A percentile compares a stretch with the other conserved stretches of the same genome.
phyloP scores from a whole-genome alignment of 2,797 vertebrate species.

The Florisuga fusca region DNA sequence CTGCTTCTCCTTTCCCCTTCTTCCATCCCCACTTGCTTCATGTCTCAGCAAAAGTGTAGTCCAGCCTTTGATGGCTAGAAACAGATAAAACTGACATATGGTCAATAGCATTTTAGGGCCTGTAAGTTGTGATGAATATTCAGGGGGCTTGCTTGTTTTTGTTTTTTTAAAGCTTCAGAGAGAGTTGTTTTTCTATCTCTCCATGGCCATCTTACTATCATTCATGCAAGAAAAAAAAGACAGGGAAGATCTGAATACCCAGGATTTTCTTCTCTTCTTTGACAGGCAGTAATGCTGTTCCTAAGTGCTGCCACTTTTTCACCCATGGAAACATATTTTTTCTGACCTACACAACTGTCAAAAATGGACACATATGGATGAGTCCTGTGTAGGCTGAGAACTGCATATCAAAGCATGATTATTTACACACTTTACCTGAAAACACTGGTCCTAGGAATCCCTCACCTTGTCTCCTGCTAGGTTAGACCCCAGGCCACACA shows the following conservation, averaged over 20 bases:
- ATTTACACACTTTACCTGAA: slow-evolving; percentile 3
- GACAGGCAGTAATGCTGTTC: slow-evolving; percentile 60
- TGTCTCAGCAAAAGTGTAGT: not conserved
- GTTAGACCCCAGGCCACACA: slow-evolving; percentile 48
- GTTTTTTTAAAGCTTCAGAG: slow-evolving; percentile 72
- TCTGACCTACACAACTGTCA: slow-evolving; percentile 22
- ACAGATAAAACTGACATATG: not conserved
- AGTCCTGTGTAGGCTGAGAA: slow-evolving; percentile 19
- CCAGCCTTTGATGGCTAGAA: not conserved
- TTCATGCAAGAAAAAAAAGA: slow-evolving; percentile 79
- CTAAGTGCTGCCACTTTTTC: slow-evolving; percentile 53
- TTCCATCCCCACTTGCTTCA: not conserved
- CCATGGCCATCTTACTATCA: slow-evolving; percentile 78
- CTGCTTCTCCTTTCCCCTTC: not conserved
- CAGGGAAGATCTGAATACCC: slow-evolving; percentile 68
- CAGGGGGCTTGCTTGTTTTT: not conserved
- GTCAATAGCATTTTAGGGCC: not conserved
- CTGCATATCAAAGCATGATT: slow-evolving; percentile 32
- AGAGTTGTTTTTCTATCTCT: slow-evolving; percentile 83
- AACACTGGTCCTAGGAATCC: not conserved
- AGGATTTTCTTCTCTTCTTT: slow-evolving; percentile 74
- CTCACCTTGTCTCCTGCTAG: not conserved
- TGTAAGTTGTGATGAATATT: not conserved
- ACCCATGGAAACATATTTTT: not conserved
- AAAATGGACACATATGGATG: slow-evolving; percentile 34